Conservation (phyloP, 2,113 vertebrate genomes). For the Vombatus ursinus region DNA sequence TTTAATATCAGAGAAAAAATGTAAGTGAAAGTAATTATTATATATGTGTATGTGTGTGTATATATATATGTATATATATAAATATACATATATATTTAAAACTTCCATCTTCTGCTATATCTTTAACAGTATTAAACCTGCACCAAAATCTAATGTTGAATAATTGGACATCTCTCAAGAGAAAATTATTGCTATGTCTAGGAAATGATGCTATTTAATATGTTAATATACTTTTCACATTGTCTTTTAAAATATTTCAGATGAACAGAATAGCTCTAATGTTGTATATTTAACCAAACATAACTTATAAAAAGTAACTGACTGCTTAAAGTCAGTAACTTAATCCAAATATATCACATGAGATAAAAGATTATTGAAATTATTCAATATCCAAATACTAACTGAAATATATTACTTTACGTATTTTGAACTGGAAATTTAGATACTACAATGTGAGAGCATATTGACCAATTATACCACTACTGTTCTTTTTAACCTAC, state of each 20-base stretch:
- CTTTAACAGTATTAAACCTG: conserved; percentile 79
- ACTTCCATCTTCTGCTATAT: conserved; percentile 78
- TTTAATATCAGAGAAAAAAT: conserved; percentile 88
- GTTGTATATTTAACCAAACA: neutral
- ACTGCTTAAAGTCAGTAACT: neutral
- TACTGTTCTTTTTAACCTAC: conserved; percentile 65
- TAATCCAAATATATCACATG: neutral
- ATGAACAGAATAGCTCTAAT: conserved; percentile 55
- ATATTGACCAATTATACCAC: conserved; percentile 69
- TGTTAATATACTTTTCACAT: conserved; percentile 37
- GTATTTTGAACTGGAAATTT: conserved; percentile 70
- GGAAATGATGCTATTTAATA: conserved; percentile 49
- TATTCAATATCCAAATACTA: conserved; percentile 35
- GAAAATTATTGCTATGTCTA: conserved; percentile 71
- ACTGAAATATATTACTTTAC: conserved; percentile 69
- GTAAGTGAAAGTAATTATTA: conserved; percentile 84
- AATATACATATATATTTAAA: conserved; percentile 56
- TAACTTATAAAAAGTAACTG: neutral
- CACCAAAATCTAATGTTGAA: conserved; percentile 73
- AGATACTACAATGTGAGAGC: conserved; percentile 51
- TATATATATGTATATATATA: too few relatives aligned
- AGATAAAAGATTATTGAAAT: conserved; percentile 5
- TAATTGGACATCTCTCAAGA: conserved; percentile 80
- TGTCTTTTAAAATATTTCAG: conserved; percentile 63
- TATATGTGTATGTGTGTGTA: neutral